Percentiles rank a stretch among this genome's conserved stretches.
phyloP scores from a whole-genome alignment of 2,113 vertebrate species.

The Calyptommatus sinebrachiatus region DNA sequence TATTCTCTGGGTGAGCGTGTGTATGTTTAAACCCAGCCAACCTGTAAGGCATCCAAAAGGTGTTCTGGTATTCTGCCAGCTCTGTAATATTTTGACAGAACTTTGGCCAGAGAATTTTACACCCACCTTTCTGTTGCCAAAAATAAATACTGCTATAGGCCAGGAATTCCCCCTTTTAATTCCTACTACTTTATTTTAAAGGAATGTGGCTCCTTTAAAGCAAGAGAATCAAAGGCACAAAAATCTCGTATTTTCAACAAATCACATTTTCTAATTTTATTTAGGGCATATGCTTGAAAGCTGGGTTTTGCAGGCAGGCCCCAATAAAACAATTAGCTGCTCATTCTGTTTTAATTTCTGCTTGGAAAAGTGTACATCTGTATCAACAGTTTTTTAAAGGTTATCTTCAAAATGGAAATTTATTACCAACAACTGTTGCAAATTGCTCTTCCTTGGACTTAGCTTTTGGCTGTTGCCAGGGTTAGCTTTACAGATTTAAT shows the following conservation, averaged over 20 bases:
- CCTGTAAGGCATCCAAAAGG: not conserved
- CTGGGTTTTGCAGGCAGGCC: not conserved
- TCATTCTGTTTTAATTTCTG: not conserved
- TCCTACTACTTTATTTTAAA: not conserved
- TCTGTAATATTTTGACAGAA: not conserved
- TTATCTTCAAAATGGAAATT: not conserved
- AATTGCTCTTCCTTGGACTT: not conserved
- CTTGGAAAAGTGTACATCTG: not conserved
- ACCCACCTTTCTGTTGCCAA: not conserved
- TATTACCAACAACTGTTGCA: not conserved
- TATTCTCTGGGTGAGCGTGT: not conserved
- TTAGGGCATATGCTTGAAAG: not conserved
- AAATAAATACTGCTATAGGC: not conserved
- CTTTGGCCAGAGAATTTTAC: not conserved
- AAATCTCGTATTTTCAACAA: not conserved
- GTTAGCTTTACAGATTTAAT: not conserved
- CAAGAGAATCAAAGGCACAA: not conserved
- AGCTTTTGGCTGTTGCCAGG: not conserved
- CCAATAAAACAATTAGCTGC: not conserved
- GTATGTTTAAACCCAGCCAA: slow-evolving; percentile 1
- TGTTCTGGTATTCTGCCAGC: not conserved
- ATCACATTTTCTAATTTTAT: not conserved
- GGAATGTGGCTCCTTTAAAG: not conserved
- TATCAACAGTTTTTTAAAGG: slow-evolving; percentile 3
- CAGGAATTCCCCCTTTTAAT: slow-evolving; percentile 1